Base-by-base conservation (phyloP, 2,888 invertebrate genomes). In the Meiosimyza decipiens region DNA sequence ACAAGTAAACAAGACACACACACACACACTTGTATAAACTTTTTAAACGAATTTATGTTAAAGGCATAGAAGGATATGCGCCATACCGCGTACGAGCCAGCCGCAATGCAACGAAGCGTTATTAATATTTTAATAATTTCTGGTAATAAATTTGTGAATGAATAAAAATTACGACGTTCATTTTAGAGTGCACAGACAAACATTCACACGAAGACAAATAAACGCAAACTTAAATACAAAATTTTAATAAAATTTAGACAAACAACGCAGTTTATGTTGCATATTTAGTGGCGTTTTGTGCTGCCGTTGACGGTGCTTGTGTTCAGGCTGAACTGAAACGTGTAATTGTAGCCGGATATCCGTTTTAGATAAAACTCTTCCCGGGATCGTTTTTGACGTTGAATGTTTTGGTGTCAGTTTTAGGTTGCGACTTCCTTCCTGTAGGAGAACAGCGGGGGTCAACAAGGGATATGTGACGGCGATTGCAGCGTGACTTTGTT, bases 101-200 rank as follows among this genome's bases (percentile, higher is more conserved):
- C 18, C 18, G 18, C 28, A 74, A 74, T 73, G 75, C 79, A 78
- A 74, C 78, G 78, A 75, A 76, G 77, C 79, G 75, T 77, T 78
- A 79, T 79, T 80, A 78, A 80, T 79, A 77, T 80, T 80, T 79
- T 79, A 80, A 79, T 79, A 77, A 79, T 79, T 77, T 76, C 75
- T 76, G 76, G 78, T 76, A 78, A 79, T 79, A 78, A 78, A 78
- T 78, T 78, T 75, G 73, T 72, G 76, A 74, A 72, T 77, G 77
- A 75, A 75, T 76, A 73, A 65, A 13, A 22, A 57, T 28, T 28
- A 57, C 22, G 57, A 28, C 12, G 28, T 57, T 57, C 3, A 51
- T 51, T 40, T 52, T n/a, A 40, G 59, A 57, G 62, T 59, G 73
- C 52, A 72, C 69, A 72, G 47, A 63, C 62, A 40, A 15, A 16